phyloP scores from a whole-genome alignment of 1,140 invertebrate genomes.

The Neodiprion fabricii region DNA sequence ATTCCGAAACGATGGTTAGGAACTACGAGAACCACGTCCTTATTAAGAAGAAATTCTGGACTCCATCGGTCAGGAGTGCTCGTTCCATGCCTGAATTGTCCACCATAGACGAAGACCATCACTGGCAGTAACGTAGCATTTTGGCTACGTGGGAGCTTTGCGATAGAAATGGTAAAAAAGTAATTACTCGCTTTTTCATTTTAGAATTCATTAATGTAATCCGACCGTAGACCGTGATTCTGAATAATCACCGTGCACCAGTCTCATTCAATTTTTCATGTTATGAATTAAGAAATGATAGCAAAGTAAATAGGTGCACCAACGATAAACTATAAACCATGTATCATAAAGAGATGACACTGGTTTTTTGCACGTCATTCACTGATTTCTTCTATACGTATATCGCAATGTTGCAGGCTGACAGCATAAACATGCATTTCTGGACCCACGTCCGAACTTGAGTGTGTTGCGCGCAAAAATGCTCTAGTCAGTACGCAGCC shows the following conservation, averaged over 20 bases:
- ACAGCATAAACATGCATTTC: no score
- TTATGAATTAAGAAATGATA: no score
- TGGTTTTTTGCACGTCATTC: no score
- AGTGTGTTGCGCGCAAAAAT: no score
- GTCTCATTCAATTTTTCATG: not conserved
- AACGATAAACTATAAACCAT: no score
- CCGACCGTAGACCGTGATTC: not conserved
- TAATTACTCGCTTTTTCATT: no score
- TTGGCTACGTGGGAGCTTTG: not conserved
- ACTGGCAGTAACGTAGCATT: not conserved
- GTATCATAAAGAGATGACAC: no score
- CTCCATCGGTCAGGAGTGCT: not conserved
- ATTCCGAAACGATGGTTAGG: not conserved
- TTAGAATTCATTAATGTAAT: not conserved
- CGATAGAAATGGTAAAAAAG: not conserved
- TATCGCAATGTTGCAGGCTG: no score
- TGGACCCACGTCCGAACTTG: no score
- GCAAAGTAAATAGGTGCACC: no score
- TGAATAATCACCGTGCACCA: not conserved
- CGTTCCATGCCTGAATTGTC: not conserved
- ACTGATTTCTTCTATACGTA: no score
- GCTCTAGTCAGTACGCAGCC: no score
- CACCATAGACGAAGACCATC: not conserved
- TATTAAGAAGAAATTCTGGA: not conserved
- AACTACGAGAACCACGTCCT: not conserved